Evolutionary conservation across 2,797 vertebrate species (phyloP).

Genomic region (Urosaurus nigricauda): DNA sequence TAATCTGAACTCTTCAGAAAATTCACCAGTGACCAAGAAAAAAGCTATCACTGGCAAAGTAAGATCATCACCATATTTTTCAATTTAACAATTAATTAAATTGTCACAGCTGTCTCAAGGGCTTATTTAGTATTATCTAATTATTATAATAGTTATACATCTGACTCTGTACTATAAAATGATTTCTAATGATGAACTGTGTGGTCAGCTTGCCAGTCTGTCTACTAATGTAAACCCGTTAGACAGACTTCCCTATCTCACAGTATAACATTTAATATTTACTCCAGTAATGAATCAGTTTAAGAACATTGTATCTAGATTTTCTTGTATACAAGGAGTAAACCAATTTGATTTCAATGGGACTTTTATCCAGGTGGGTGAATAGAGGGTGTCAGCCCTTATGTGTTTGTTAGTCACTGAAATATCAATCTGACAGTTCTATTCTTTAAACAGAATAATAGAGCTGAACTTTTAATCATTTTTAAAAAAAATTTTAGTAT

Average conservation of each 20-base stretch:
- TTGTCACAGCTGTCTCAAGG: background rate
- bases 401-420: conserved; percentile 5
- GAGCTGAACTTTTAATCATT: background rate
- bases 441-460: background rate
- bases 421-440: background rate
- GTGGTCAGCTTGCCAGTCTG: background rate
- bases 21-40: conserved; percentile 42
- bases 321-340: conserved; percentile 11
- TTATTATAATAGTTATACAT: conserved; percentile 19
- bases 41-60: conserved; percentile 70
- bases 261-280: background rate
- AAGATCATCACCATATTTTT: conserved; percentile 54
- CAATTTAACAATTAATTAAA: conserved; percentile 8
- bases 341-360: background rate
- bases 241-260: conserved; percentile 14
- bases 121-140: background rate
- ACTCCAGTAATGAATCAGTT: background rate
- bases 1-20: conserved; percentile 50
- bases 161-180: conserved; percentile 1
- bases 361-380: background rate
- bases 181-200: conserved; percentile 21
- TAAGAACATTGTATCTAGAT: background rate
- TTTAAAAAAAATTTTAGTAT: background rate
- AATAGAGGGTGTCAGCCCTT: background rate
- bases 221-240: background rate